Base-by-base conservation (phyloP, 1,140 invertebrate species). In the Panagrolaimus sp. region DNA sequence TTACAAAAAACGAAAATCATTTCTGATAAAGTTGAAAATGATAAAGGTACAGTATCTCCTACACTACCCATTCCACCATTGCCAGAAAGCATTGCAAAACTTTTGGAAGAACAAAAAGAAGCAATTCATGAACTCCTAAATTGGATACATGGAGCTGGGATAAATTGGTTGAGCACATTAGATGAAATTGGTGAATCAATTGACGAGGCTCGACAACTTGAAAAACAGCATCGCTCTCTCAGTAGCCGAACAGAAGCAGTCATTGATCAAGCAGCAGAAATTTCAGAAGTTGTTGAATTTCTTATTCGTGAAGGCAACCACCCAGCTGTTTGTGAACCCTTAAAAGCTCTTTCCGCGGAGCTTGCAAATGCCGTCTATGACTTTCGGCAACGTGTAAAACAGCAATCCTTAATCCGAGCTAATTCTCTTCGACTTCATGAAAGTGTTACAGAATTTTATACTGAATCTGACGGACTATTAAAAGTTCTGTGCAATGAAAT, bases 381-480 rank as follows among this genome's bases (percentile, higher is more conserved):
- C 23, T 53, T 68, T 16, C 46, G 66, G 23, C 45, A 9, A 14
- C 51, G n/a, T 16, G 38, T 68, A 31, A 68, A 61, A 5, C 16
- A 16, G 16, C 44, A 66, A 23, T n/a, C 69, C 11, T 42, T 45
- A 20, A 51, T 45, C 16, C 44, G 20, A 4, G 14, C 9, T n/a
- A 53, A 43, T 16, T 61, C 14, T 44, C 13, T 45, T 57, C 11
- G 65, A 46, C 27, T 47, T 69, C 45, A 47, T 0, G 42, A 42
- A 68, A 57, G 42, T n/a, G 31, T 69, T 1, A 25, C 38, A 14
- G 25, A 70, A 44, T 70, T 70, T n/a, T 57, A 70, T 46, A 69
- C 14, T 9, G 68, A 72, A 71, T 71, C 46, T 25, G 69, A 70
- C 23, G 23, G 45, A 13, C 66, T 70, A 9, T 20, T 70, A 14